Evolutionary conservation across 64 coral and sea anemone species (phyloP), one percentile per base, ranked within the genome.

Genomic region (Catalaphyllia jardinei): DNA sequence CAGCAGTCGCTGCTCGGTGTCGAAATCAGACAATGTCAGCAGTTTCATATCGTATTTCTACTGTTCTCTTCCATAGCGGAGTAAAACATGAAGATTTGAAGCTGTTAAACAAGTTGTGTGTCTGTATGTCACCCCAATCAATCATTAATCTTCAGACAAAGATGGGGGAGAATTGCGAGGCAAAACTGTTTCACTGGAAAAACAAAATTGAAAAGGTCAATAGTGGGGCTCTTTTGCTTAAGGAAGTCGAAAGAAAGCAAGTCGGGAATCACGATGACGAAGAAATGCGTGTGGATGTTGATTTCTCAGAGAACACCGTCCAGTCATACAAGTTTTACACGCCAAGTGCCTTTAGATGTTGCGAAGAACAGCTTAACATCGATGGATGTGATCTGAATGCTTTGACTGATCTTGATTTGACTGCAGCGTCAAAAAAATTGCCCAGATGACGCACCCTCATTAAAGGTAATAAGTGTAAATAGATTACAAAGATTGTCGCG

Each of bases 131-230:
- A 49, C 50, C 49, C 24, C 67, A 90, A 1, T 62, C 38, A 63
- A 93, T 88, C 11, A 27, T 87, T 24, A 46, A 88, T 30, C 28
- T 93, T 14, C 91, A 93, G 77, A 91, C 73, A 79, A 93, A 93
- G 31, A 93, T 93, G 77, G 91, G 91, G 29, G 52, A 88, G 85
- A 93, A 80, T 20, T 83, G 91, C 31, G 91, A 88, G 52, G 57
- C 74, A 17, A 93, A 93, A 64, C 49, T 93, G 8, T 31, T 49
- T n/a, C 46, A 80, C 24, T 88, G 91, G 91, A 93, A 93, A 62
- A 73, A 82, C 19, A 55, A 93, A 18, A 81, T 93, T 52, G 86
- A 39, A 4, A 46, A 46, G 7, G 42, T 46, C 7, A 4, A 46
- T 0, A 5, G 4, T 0, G 42, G 4, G 0, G 7, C 4, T 46